A percentile compares a stretch with the other conserved stretches of the same genome.
phyloP scores from a whole-genome alignment of 2,113 vertebrate species.

The Clarias macrocephalus region DNA sequence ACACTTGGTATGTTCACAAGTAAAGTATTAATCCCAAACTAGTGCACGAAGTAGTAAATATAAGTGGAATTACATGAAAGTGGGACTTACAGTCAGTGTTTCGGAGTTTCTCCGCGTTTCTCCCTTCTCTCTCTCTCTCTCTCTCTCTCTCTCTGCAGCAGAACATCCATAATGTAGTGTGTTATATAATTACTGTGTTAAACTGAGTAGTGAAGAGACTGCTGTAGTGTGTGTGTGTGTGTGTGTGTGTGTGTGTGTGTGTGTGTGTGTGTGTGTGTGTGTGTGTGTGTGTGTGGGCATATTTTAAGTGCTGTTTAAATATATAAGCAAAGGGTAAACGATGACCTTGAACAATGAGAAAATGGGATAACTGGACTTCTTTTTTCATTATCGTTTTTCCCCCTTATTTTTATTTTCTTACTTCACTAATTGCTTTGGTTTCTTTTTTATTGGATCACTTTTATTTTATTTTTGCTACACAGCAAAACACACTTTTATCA shows the following conservation, averaged over 20 bases:
- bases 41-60: background rate
- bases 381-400: background rate
- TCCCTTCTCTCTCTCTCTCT: too few species aligned
- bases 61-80: too few species aligned
- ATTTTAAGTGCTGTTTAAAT: background rate
- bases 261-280: background rate
- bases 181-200: constrained; percentile 12
- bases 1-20: background rate
- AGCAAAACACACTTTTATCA: background rate
- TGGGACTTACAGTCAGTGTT: background rate
- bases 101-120: background rate
- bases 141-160: background rate
- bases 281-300: background rate
- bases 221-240: constrained; percentile 1
- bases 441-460: background rate
- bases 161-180: background rate
- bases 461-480: background rate
- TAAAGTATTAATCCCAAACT: background rate
- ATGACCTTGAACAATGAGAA: background rate
- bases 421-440: background rate
- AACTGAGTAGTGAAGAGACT: background rate
- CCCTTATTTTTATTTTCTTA: background rate
- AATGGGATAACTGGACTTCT: background rate
- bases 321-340: background rate
- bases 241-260: background rate